Evolutionary conservation across 2,113 vertebrate species (phyloP), one percentile per base, ranked within the genome.

Genomic region (Stigmatopora nigra): DNA sequence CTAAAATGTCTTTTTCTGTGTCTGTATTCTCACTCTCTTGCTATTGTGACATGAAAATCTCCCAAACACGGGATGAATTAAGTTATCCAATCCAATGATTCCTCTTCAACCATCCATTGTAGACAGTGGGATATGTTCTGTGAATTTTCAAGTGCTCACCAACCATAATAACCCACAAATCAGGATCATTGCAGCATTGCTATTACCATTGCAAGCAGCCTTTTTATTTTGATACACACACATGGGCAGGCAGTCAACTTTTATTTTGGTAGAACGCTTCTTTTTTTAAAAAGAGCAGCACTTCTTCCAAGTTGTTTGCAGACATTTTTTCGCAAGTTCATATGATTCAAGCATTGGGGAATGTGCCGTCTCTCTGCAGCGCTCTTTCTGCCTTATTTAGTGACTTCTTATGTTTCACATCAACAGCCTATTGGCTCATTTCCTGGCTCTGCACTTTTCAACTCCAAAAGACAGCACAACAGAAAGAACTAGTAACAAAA

Each of bases 351-450:
- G 25, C 15, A 35, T 61, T 51, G n/a, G 53, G 53, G 53, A 56
- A 56, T 56, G 51, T 49, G 31, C 6, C 1, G 10, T 51, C 7
- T 64, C 56, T 58, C 45, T n/a, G n/a, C 8, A 48, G 19, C 5
- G 17, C 35, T 35, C 5, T 44, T 13, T 15, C 12, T 51, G 1
- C 15, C 13, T 53, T 22, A n/a, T 4, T 16, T 36, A 16, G 48
- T 25, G 1, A 55, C 48, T 41, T 49, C 20, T 25, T n/a, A 3
- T 44, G 35, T 65, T 75, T 63, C 52, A 59, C 58, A 65, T 46
- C 19, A 69, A 38, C 4, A 44, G 48, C 38, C 38, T 11, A 16
- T 58, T n/a, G 17, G 47, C 41, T 15, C 25, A 20, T 0, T 20
- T 16, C 31, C 22, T 66, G 53, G 12, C 38, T 46, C 0, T 36